Percentiles rank a stretch among this genome's conserved stretches.
These are phyloP conservation scores for Muscicapa striata DNA, from an alignment of 2,797 vertebrate species.

Conservation along the genomic window DNA sequence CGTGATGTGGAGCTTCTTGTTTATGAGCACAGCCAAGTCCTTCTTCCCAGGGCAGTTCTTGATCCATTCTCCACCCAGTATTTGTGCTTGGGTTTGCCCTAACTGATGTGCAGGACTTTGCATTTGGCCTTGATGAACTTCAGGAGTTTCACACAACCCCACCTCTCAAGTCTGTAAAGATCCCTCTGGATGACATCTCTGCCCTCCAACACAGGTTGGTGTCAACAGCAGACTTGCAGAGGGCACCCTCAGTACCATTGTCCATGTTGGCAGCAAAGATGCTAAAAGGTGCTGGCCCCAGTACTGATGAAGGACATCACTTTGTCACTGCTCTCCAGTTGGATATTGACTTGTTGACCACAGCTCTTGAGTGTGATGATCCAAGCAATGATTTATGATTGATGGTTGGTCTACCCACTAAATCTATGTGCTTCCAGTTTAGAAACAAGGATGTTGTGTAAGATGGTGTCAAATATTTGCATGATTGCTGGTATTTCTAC, in stretches of 20 bases:
- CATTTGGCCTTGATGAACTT: not conserved
- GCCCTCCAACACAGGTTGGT: not conserved
- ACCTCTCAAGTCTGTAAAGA: not conserved
- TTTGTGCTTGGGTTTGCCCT: not conserved
- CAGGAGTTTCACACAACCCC: not conserved
- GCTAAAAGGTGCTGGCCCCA: not conserved
- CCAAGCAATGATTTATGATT: not conserved
- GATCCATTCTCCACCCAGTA: not conserved
- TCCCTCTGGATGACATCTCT: not conserved
- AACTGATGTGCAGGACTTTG: not conserved
- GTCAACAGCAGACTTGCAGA: not conserved
- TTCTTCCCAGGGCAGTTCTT: not conserved
- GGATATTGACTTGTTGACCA: not conserved
- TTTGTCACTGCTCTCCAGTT: not conserved
- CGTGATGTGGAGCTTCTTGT: not conserved
- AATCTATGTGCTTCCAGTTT: not conserved
- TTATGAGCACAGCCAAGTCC: accelerated
- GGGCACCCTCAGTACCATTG: not conserved
- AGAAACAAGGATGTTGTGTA: not conserved
- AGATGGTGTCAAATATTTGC: not conserved
- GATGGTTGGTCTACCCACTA: not conserved
- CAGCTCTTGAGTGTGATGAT: not conserved
- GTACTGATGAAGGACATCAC: too few species aligned
- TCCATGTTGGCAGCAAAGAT: not conserved
- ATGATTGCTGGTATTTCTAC: not conserved